phyloP scores from a whole-genome alignment of 2,113 vertebrate species.

The Nannobrachium achirus region DNA sequence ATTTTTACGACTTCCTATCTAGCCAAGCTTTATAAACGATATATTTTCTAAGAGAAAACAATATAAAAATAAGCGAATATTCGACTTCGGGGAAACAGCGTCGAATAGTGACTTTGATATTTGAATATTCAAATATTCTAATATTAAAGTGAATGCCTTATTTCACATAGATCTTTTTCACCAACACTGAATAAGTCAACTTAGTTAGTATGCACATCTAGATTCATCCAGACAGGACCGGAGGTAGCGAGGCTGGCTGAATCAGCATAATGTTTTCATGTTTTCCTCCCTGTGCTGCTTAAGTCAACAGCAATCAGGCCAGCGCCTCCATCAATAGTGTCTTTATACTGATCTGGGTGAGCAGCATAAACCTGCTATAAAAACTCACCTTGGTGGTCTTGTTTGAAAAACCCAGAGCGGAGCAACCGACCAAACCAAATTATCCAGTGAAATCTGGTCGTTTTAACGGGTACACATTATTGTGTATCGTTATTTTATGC shows the following conservation, averaged over 20 bases:
- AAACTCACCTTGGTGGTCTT: conserved; percentile 67
- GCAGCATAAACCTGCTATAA: conserved; percentile 47
- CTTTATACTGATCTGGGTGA: conserved; percentile 63
- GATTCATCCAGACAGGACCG: conserved; percentile 30
- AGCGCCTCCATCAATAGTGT: conserved; percentile 68
- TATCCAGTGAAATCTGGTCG: not conserved
- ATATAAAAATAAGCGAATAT: too few species aligned
- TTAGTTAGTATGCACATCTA: conserved; percentile 28
- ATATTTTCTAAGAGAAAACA: too few species aligned
- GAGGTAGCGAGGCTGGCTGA: conserved; percentile 48
- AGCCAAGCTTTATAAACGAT: too few species aligned
- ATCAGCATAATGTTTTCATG: conserved; percentile 69
- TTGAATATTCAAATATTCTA: too few species aligned
- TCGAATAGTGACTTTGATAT: too few species aligned
- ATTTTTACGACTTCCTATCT: too few species aligned
- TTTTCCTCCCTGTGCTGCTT: conserved; percentile 58
- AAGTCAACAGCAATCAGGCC: conserved; percentile 67
- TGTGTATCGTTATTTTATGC: too few species aligned
- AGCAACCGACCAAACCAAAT: not conserved
- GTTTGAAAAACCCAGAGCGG: conserved; percentile 36
- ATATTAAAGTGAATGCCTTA: too few species aligned
- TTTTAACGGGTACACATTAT: too few species aligned
- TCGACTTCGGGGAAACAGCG: too few species aligned
- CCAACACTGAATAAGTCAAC: conserved; percentile 18
- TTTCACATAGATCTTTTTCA: conserved; percentile 14